Evolutionary conservation across 2,888 invertebrate genomes (phyloP), one percentile per base, ranked within the genome.

Genomic region (Mamestra brassicae): DNA sequence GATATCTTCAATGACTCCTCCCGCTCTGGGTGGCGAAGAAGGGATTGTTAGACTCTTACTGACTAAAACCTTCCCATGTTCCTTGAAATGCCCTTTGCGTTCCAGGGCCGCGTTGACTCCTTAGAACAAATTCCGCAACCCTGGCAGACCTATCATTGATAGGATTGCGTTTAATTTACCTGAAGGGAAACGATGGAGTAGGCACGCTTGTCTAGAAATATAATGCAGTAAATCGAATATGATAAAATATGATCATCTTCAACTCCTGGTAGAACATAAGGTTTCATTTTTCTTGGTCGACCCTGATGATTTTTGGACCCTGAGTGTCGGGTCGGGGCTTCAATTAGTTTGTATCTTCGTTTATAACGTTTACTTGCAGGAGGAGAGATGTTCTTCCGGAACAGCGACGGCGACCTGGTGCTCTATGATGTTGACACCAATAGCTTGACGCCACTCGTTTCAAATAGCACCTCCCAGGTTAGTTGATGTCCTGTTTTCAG

Each of bases 311-410:
- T 26, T 26, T 26, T 50, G 42, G 34, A 3, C n/a, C 5, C n/a
- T 65, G 5, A 47, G 45, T 45, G 10, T n/a, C 7, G 26, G 5
- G 2, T 4, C 17, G 2, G 7, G 13, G 11, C 3, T 15, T n/a
- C 1, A 1, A n/a, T 34, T 10, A 11, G 34, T 17, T 13, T 4
- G 8, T 3, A n/a, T 70, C 11, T 50, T 60, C 11, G 60, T 74
- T 57, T 47, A 13, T 4, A 61, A 54, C 5, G 2, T 71, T 69
- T 83, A 80, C 87, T 97, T 97, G 36, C 96, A 98, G 98, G 97
- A 87, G 97, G 95, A 78, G 97, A 97, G 89, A 94, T 98, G 79
- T 92, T 98, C 78, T 98, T 97, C 92, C 97, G 97, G 74, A 97
- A 97, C 87, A 90, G 88, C 52, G 91, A 94, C 76, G 97, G 97